phyloP scores from a whole-genome alignment of 2,888 invertebrate species.

The Branchinecta sandiegonensis region DNA sequence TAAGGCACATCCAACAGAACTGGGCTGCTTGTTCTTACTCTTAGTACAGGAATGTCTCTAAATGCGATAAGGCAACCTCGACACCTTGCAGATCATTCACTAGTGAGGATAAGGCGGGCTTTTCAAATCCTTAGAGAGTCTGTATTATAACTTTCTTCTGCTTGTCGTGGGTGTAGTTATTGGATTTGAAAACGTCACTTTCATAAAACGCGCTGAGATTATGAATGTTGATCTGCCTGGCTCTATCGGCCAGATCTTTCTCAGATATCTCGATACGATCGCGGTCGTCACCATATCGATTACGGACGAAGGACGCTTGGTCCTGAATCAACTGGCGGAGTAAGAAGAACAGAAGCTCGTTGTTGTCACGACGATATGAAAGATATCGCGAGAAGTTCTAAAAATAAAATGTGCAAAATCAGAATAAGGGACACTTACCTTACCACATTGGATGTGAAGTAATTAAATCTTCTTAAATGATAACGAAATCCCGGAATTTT shows the following conservation, averaged over 20 bases:
- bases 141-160: slow-evolving; percentile 74
- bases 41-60: no score
- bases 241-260: slow-evolving; percentile 65
- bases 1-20: no score
- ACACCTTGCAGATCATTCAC: no score
- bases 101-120: background rate
- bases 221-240: slow-evolving; percentile 75
- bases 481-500: no score
- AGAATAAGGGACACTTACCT: no score
- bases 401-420: slow-evolving; percentile 29
- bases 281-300: slow-evolving; percentile 35
- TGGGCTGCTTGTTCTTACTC: no score
- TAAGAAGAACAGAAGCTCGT: slow-evolving; percentile 86
- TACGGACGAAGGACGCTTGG: slow-evolving; percentile 56
- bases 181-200: slow-evolving; percentile 71
- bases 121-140: slow-evolving; percentile 33
- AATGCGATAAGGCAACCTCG: no score
- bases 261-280: slow-evolving; percentile 66
- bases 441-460: no score
- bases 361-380: slow-evolving; percentile 85
- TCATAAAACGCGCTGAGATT: slow-evolving; percentile 81
- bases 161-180: slow-evolving; percentile 71
- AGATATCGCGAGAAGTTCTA: slow-evolving; percentile 88
- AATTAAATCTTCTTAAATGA: no score
- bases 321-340: slow-evolving; percentile 83